A percentile compares a stretch with the other conserved stretches of the same genome.
Evolutionary conservation across 2,113 vertebrate genomes (phyloP).

Genomic region (Myotis brandtii): DNA sequence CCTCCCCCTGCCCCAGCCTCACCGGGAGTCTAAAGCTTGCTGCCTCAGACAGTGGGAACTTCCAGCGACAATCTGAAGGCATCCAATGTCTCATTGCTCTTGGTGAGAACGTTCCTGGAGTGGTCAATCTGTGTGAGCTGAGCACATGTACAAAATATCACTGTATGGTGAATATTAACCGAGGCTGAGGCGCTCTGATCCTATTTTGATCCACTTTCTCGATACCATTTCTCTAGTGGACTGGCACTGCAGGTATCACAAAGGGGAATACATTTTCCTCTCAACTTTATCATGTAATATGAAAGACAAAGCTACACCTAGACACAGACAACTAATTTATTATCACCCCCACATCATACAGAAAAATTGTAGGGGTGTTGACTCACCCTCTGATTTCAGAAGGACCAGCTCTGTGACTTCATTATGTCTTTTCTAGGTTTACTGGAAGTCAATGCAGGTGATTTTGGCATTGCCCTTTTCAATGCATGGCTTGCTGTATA

Average conservation of each 20-base stretch:
- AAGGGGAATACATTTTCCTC: too few species aligned
- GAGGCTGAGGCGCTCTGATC: fast-evolving
- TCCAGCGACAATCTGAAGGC: fast-evolving
- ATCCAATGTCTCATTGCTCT: background rate
- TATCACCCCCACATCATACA: fast-evolving
- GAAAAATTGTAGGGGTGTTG: fast-evolving
- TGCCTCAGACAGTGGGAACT: background rate
- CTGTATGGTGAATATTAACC: fast-evolving
- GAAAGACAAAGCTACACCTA: fast-evolving
- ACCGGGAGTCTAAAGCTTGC: fast-evolving
- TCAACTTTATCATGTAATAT: fast-evolving
- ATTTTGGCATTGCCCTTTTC: too few species aligned
- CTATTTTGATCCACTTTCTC: background rate
- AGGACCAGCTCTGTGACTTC: background rate
- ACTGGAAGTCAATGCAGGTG: background rate
- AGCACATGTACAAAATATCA: background rate
- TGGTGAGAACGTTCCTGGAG: background rate
- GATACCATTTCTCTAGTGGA: fast-evolving
- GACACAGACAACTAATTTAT: too few species aligned
- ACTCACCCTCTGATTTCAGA: background rate
- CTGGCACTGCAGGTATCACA: too few species aligned
- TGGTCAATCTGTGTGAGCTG: fast-evolving
- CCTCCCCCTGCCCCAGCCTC: background rate
- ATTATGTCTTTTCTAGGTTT: background rate
- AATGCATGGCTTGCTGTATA: background rate